Conservation (phyloP, 2,113 vertebrate species). For the Colistium nudipinnis region DNA sequence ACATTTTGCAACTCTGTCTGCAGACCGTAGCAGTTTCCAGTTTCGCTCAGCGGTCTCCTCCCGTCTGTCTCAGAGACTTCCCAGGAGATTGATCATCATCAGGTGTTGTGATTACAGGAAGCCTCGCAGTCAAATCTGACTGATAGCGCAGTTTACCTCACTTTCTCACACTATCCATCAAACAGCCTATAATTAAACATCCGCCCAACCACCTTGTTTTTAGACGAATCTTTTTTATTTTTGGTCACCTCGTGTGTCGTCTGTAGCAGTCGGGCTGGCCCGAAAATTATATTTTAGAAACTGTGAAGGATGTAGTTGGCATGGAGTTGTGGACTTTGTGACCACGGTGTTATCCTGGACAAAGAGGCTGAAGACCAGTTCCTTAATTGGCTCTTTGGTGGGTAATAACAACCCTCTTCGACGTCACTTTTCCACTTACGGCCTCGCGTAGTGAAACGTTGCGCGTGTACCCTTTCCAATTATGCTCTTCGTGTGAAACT, state of each 20-base stretch:
- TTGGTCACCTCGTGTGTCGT: background rate
- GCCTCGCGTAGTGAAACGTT: constrained; percentile 6
- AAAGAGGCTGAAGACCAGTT: background rate
- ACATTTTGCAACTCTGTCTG: background rate
- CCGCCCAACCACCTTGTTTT: too few relatives aligned
- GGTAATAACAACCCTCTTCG: constrained; percentile 37
- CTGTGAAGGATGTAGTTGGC: constrained; percentile 12
- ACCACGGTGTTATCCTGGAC: constrained; percentile 9
- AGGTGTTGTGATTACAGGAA: constrained; percentile 6
- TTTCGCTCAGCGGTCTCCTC: background rate
- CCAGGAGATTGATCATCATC: constrained; percentile 9
- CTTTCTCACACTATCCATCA: background rate
- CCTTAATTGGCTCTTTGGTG: constrained; percentile 26
- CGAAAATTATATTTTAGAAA: background rate
- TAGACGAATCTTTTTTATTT: background rate
- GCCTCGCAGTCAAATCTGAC: constrained; percentile 5
- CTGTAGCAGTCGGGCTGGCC: background rate
- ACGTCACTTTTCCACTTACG: constrained; percentile 14
- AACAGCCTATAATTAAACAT: background rate
- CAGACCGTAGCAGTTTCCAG: background rate
- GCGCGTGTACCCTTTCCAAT: constrained; percentile 12
- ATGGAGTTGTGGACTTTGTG: constrained; percentile 26
- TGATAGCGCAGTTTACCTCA: background rate
- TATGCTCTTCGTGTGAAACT: background rate
- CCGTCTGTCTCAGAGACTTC: constrained; percentile 23